These are phyloP conservation scores for Denticeps clupeoides DNA, from an alignment of 2,797 vertebrate species.

Conservation along the genomic window DNA sequence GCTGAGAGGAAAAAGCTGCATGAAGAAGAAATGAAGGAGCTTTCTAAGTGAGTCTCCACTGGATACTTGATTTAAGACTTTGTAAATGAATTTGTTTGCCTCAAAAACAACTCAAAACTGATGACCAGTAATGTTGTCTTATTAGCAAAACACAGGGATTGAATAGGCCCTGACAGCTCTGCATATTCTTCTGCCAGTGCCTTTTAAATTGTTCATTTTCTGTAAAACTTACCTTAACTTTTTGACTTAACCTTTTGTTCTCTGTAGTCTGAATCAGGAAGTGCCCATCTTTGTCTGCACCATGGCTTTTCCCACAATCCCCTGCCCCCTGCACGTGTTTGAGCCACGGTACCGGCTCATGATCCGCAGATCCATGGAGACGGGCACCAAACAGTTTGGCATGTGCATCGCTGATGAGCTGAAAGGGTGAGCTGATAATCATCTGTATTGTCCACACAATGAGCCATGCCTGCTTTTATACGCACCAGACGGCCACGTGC, in stretches of 20 bases:
- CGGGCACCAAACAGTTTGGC: conserved; percentile 83
- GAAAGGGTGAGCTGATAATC: conserved; percentile 79
- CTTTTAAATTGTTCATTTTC: background rate
- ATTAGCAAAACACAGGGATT: too few relatives aligned
- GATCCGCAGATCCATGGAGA: conserved; percentile 92
- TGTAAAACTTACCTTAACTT: background rate
- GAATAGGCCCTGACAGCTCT: too few relatives aligned
- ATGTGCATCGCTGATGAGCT: conserved; percentile 88
- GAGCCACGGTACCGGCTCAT: conserved; percentile 86
- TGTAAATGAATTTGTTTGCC: too few relatives aligned
- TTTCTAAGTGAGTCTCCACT: conserved; percentile 70
- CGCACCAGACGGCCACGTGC: too few relatives aligned
- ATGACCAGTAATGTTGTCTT: too few relatives aligned
- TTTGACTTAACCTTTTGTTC: background rate
- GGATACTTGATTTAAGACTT: too few relatives aligned
- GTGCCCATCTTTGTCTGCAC: conserved; percentile 93
- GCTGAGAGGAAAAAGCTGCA: conserved; percentile 79
- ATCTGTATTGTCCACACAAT: too few relatives aligned
- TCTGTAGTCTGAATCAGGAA: conserved; percentile 79
- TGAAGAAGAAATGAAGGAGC: conserved; percentile 85
- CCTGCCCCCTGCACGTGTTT: conserved; percentile 83
- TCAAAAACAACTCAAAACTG: background rate
- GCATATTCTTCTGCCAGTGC: background rate
- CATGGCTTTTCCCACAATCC: conserved; percentile 89
- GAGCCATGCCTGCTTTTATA: too few relatives aligned